Evolutionary conservation across 2,888 invertebrate genomes (phyloP).

Genomic region (Limnephilus rhombicus): DNA sequence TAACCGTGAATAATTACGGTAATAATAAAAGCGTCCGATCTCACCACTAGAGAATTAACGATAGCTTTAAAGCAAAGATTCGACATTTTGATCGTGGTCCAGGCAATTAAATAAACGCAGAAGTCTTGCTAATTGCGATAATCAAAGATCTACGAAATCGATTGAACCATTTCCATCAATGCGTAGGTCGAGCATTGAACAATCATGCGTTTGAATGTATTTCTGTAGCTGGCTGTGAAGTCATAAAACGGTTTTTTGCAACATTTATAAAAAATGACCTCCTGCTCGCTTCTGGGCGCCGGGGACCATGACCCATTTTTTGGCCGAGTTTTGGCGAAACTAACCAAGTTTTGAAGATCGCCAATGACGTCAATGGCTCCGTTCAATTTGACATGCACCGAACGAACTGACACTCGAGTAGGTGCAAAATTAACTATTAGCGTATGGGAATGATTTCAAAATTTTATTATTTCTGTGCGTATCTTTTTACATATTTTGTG

Average conservation of each 20-base stretch:
- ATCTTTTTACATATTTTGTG: not conserved
- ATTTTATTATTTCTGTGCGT: not conserved
- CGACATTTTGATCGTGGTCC: not conserved
- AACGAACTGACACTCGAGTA: slow-evolving; percentile 9
- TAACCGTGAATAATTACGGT: too few relatives aligned
- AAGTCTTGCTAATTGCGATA: not conserved
- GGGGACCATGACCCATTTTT: slow-evolving; percentile 15
- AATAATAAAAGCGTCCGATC: too few relatives aligned
- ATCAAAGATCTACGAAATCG: not conserved
- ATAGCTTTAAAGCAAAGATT: not conserved
- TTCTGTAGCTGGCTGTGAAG: not conserved
- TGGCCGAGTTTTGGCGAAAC: slow-evolving; percentile 36
- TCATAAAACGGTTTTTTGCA: not conserved
- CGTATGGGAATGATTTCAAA: not conserved
- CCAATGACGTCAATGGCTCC: slow-evolving; percentile 36
- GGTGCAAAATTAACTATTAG: slow-evolving; percentile 10
- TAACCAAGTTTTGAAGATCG: slow-evolving; percentile 21
- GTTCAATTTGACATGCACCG: not conserved
- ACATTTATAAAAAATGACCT: not conserved
- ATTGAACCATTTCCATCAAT: not conserved
- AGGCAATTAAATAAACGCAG: not conserved
- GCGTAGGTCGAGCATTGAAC: not conserved
- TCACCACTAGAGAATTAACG: too few relatives aligned
- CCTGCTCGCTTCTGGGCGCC: not conserved
- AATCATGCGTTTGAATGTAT: not conserved